A percentile compares a stretch with the other conserved stretches of the same genome.
These are phyloP conservation scores for Thumatha senex DNA, from an alignment of 2,888 invertebrate genomes.

Conservation along the genomic window DNA sequence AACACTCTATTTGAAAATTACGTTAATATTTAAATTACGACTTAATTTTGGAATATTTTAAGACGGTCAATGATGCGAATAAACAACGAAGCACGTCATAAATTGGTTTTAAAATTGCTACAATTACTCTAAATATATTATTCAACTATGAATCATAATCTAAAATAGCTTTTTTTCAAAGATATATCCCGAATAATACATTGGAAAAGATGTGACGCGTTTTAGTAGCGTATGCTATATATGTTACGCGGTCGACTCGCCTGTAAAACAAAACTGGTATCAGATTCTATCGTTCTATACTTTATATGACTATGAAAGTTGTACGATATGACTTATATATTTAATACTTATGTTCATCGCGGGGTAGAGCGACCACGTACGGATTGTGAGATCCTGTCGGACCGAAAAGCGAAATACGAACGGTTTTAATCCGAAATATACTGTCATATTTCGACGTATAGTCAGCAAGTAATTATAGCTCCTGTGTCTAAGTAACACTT, in stretches of 20 bases:
- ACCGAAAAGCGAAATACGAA: constrained; percentile 11
- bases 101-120: constrained; percentile 21
- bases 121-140: constrained; percentile 22
- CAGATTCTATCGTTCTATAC: constrained; percentile 32
- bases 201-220: constrained; percentile 6
- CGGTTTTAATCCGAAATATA: constrained; percentile 26
- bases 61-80: constrained; percentile 23
- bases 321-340: constrained; percentile 60
- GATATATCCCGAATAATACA: constrained; percentile 22
- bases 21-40: constrained; percentile 15
- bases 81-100: constrained; percentile 20
- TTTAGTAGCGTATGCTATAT: constrained; percentile 33
- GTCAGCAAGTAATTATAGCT: constrained; percentile 46
- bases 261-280: constrained; percentile 6
- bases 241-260: constrained; percentile 7
- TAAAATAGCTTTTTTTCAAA: constrained; percentile 16
- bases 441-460: constrained; percentile 32
- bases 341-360: constrained; percentile 48
- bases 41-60: constrained; percentile 28
- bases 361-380: constrained; percentile 13
- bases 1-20: constrained; percentile 32
- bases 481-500: constrained; percentile 48
- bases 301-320: constrained; percentile 55
- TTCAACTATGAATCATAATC: constrained; percentile 18
- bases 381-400: constrained; percentile 27